Base-by-base conservation (phyloP, 2,113 vertebrate genomes). In the Marmota flaviventris region DNA sequence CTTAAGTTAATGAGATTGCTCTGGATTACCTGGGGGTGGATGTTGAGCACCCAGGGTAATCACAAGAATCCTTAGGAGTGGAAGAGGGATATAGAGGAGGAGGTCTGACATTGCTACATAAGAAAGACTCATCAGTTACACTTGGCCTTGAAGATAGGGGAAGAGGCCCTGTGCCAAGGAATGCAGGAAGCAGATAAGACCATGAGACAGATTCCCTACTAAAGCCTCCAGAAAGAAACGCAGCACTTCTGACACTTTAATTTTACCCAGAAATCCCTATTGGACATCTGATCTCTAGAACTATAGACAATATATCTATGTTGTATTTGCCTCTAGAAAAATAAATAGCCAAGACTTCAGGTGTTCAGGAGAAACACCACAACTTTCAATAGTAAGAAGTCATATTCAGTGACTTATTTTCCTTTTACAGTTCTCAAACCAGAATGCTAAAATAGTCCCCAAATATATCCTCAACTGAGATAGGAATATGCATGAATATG, bases 391-490 rank as follows among this genome's bases (percentile, higher is more conserved):
- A 70, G 27, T 18, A 29, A 93, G n/a, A 88, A 3, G 8, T 42
- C 13, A 22, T 85, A 48, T 37, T 48, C 27, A 67, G 13, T 77
- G 11, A 39, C 75, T 29, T 87, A n/a, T 37, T 93, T 93, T 78
- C 8, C 27, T 77, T 75, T 85, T 93, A 85, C 27, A 37, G 27
- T 73, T 86, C 17, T 72, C 11, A 78, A 3, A 65, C 22, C n/a
- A 81, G n/a, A 92, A 65, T 85, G 91, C 85, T 93, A 51, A 69
- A n/a, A 65, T 13, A 11, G 29, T 79, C 65, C 94, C 34, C 37
- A 82, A 37, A n/a, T 76, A 29, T 92, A 81, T 53, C 10, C 53
- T 48, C 70, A 17, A 76, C 18, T 29, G 42, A 89, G 67, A 81
- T 14, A 70, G 6, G 22, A 81, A 0, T 27, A n/a, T n/a, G 67